Conservation (phyloP, 2,797 vertebrate species). For the Megalops cyprinoides region DNA sequence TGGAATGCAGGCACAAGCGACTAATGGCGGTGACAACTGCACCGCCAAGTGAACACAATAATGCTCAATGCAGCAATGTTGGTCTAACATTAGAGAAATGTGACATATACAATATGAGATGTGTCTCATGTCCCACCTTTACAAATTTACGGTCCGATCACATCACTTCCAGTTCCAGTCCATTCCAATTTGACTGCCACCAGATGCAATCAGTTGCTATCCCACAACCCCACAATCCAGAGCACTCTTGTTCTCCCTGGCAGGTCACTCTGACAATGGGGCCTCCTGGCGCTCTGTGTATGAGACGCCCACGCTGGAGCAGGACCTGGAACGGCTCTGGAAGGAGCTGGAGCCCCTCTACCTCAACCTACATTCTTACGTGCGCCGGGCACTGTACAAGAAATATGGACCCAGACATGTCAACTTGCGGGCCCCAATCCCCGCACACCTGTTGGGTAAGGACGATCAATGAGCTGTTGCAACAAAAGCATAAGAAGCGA, state of each 20-base stretch:
- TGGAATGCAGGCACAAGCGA: no score
- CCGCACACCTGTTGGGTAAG: slow-evolving; percentile 93
- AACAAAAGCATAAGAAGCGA: background rate
- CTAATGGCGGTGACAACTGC: no score
- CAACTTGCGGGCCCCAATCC: slow-evolving; percentile 90
- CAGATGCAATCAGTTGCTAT: background rate
- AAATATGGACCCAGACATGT: slow-evolving; percentile 81
- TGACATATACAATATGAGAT: no score
- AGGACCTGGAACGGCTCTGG: slow-evolving; percentile 87
- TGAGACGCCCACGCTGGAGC: slow-evolving; percentile 86
- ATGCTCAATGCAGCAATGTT: no score
- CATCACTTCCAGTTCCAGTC: no score
- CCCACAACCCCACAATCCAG: background rate
- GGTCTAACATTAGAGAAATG: no score
- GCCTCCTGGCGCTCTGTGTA: slow-evolving; percentile 91
- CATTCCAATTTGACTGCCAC: no score
- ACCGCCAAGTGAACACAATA: no score
- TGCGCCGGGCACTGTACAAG: slow-evolving; percentile 84
- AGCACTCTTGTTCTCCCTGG: background rate
- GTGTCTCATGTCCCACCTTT: no score
- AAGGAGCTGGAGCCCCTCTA: slow-evolving; percentile 90
- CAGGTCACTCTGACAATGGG: slow-evolving; percentile 87
- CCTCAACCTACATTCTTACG: slow-evolving; percentile 88
- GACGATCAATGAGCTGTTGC: background rate
- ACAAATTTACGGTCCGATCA: no score